phyloP scores from a whole-genome alignment of 1,140 invertebrate genomes.

The Calliopsis andreniformis region DNA sequence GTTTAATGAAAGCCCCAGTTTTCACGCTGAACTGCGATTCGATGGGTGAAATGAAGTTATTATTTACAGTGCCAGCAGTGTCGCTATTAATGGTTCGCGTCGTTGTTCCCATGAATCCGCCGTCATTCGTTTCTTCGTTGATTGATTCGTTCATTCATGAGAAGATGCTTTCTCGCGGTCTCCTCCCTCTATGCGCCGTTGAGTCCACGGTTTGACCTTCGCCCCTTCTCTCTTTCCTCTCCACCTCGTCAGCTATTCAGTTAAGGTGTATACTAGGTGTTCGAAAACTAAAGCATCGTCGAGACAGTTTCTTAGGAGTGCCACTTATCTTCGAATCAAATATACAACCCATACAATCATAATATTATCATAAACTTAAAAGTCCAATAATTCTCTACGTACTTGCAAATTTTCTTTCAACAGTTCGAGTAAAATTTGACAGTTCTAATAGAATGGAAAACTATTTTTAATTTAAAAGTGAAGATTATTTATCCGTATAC shows the following conservation, averaged over 20 bases:
- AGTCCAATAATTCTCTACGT: not conserved
- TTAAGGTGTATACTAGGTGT: conserved; percentile 56
- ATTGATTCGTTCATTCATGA: conserved; percentile 65
- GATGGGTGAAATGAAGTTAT: not conserved
- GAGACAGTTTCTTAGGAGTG: not conserved
- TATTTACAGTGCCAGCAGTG: not conserved
- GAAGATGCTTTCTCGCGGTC: conserved; percentile 61
- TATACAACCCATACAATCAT: not conserved
- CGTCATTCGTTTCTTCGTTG: conserved; percentile 51
- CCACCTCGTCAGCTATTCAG: conserved; percentile 44
- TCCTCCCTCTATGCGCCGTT: conserved; percentile 39
- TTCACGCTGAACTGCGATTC: not conserved
- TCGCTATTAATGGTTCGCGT: conserved; percentile 19
- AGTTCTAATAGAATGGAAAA: too few relatives aligned
- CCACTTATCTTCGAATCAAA: not conserved
- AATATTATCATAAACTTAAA: not conserved
- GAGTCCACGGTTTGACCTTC: conserved; percentile 53
- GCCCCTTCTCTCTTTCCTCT: conserved; percentile 44
- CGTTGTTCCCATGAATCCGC: conserved; percentile 17
- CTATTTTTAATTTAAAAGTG: too few relatives aligned
- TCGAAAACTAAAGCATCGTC: not conserved
- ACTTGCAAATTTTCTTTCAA: too few relatives aligned
- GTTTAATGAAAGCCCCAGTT: not conserved
- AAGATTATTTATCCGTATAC: too few relatives aligned
- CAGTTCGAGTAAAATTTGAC: too few relatives aligned